These are phyloP conservation scores for Oedothorax gibbosus DNA, from an alignment of 1,140 invertebrate genomes.

Conservation along the genomic window DNA sequence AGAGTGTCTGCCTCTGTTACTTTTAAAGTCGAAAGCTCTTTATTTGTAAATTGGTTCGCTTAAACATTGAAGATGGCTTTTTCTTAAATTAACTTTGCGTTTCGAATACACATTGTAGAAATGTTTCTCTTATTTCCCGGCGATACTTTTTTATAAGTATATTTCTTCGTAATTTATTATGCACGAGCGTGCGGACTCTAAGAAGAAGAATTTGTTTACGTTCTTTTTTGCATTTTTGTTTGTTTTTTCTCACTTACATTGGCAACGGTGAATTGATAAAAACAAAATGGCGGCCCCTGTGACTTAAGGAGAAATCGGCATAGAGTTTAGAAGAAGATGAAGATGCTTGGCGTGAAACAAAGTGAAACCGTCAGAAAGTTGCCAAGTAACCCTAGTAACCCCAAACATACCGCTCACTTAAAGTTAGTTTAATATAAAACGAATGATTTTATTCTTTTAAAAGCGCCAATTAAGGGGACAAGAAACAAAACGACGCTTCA, in stretches of 20 bases:
- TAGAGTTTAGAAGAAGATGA: too few relatives aligned
- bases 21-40: slow-evolving; percentile 52
- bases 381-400: too few relatives aligned
- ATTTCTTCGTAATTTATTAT: slow-evolving; percentile 47
- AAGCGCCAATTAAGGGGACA: too few relatives aligned
- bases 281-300: too few relatives aligned
- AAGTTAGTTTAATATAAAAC: too few relatives aligned
- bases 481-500: too few relatives aligned
- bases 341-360: too few relatives aligned
- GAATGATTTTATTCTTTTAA: too few relatives aligned
- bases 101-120: slow-evolving; percentile 48
- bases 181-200: slow-evolving; percentile 2
- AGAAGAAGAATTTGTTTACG: slow-evolving; percentile 47
- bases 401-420: too few relatives aligned
- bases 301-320: too few relatives aligned
- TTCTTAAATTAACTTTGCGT: slow-evolving; percentile 58
- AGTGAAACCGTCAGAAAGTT: too few relatives aligned
- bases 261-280: neutral
- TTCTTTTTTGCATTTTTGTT: slow-evolving; percentile 24
- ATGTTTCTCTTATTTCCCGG: slow-evolving; percentile 4
- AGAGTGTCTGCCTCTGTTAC: neutral
- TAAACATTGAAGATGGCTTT: slow-evolving; percentile 47
- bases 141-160: neutral
- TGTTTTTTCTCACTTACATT: slow-evolving; percentile 10
- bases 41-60: slow-evolving; percentile 59